phyloP scores from a whole-genome alignment of 2,797 vertebrate species.

The Acestrorhynchus altus region DNA sequence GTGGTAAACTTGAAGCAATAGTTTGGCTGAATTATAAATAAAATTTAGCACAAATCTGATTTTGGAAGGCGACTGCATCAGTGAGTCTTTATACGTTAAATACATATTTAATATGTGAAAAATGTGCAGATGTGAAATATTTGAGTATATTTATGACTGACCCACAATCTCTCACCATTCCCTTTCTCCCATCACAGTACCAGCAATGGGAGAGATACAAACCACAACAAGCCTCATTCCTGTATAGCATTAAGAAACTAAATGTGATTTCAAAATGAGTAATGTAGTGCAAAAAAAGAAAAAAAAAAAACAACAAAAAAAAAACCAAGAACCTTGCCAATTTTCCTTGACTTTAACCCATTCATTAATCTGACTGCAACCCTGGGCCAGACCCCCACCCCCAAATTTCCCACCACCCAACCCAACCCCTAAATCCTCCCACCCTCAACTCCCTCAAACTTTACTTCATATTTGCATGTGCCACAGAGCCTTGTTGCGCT shows the following conservation, averaged over 20 bases:
- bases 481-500: conserved; percentile 81
- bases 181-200: conserved; percentile 76
- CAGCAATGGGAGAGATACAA: conserved; percentile 82
- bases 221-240: conserved; percentile 78
- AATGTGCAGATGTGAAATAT: conserved; percentile 54
- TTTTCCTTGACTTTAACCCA: conserved; percentile 71
- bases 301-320: conserved; percentile 60
- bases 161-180: conserved; percentile 74
- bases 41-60: conserved; percentile 73
- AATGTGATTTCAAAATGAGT: conserved; percentile 66
- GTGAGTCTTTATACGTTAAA: conserved; percentile 69
- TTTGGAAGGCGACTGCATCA: conserved; percentile 54
- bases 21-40: conserved; percentile 50
- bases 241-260: conserved; percentile 78
- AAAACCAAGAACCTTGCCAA: conserved; percentile 66
- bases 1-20: conserved; percentile 70
- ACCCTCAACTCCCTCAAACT: conserved; percentile 44
- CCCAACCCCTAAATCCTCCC: conserved; percentile 4
- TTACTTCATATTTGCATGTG: conserved; percentile 79
- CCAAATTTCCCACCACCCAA: too few relatives aligned
- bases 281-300: conserved; percentile 56
- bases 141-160: conserved; percentile 54
- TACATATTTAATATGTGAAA: conserved; percentile 61
- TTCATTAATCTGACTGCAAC: conserved; percentile 80
- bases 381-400: conserved; percentile 77